Percentiles rank a stretch among this genome's conserved stretches.
These are phyloP conservation scores for Elgonia sp. DNA, from an alignment of 2,888 invertebrate genomes.

Conservation along the genomic window DNA sequence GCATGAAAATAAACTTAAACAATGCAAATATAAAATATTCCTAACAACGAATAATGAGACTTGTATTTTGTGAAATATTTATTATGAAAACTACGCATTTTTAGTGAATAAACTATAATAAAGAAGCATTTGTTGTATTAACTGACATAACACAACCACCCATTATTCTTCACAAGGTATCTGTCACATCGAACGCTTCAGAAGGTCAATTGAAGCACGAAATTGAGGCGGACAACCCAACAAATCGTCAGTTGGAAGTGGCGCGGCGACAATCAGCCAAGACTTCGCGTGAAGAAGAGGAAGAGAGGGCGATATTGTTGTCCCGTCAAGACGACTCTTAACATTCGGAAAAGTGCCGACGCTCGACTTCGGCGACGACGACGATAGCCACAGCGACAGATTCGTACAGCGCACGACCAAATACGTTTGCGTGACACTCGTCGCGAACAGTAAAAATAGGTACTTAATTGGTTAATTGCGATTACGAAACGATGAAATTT, in stretches of 20 bases:
- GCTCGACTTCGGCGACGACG: conserved; percentile 65
- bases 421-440: conserved; percentile 77
- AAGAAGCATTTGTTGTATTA: conserved; percentile 25
- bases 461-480: conserved; percentile 43
- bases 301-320: conserved; percentile 83
- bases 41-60: conserved; percentile 19
- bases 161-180: conserved; percentile 67
- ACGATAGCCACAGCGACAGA: conserved; percentile 77
- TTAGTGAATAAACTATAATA: conserved; percentile 38
- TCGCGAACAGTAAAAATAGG: conserved; percentile 72
- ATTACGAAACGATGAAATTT: conserved; percentile 32
- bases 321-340: conserved; percentile 84
- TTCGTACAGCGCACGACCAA: conserved; percentile 63
- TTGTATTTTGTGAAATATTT: conserved; percentile 42
- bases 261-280: conserved; percentile 78
- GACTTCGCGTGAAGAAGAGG: conserved; percentile 80
- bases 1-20: too few relatives aligned
- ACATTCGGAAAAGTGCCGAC: conserved; percentile 84
- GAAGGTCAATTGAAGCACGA: conserved; percentile 78
- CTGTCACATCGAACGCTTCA: conserved; percentile 76
- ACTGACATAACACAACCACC: conserved; percentile 57
- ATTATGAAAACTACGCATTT: conserved; percentile 15
- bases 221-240: conserved; percentile 80
- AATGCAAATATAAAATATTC: conserved; percentile 12
- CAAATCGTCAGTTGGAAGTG: conserved; percentile 79